Evolutionary conservation across 2,888 invertebrate genomes (phyloP).

Genomic region (Limnephilus rhombicus): DNA sequence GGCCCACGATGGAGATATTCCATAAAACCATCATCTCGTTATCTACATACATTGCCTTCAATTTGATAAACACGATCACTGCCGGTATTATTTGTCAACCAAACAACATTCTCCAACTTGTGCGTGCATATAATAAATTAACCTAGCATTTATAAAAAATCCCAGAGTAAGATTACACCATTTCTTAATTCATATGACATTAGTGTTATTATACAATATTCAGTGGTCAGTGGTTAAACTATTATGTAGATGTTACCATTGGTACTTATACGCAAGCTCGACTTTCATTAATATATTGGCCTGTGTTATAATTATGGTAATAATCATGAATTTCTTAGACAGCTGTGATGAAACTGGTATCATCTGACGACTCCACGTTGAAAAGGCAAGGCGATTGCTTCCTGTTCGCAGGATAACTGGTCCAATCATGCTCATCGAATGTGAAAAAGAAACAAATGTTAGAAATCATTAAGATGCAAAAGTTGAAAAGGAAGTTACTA

Average conservation of each 20-base stretch:
- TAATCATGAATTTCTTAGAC: neutral
- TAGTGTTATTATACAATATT: neutral
- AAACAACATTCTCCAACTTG: neutral
- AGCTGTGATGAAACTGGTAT: neutral
- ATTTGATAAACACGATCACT: neutral
- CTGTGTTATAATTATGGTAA: neutral
- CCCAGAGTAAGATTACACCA: neutral
- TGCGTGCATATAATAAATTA: neutral
- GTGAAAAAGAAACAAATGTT: neutral
- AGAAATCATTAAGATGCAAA: neutral
- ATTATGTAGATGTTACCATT: neutral
- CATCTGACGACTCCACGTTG: neutral
- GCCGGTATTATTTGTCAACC: neutral
- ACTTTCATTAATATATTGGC: neutral
- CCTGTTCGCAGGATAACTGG: neutral
- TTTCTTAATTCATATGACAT: neutral
- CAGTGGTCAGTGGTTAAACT: conserved; percentile 1
- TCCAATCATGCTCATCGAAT: neutral
- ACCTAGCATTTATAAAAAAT: neutral
- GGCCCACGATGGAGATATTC: neutral
- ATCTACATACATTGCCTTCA: neutral
- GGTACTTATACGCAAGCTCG: neutral
- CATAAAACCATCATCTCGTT: neutral
- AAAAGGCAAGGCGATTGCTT: neutral
- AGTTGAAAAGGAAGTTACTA: neutral